phyloP scores from a whole-genome alignment of 37 sponge, comb jelly and placozoan species.

The Oscarella lobularis region DNA sequence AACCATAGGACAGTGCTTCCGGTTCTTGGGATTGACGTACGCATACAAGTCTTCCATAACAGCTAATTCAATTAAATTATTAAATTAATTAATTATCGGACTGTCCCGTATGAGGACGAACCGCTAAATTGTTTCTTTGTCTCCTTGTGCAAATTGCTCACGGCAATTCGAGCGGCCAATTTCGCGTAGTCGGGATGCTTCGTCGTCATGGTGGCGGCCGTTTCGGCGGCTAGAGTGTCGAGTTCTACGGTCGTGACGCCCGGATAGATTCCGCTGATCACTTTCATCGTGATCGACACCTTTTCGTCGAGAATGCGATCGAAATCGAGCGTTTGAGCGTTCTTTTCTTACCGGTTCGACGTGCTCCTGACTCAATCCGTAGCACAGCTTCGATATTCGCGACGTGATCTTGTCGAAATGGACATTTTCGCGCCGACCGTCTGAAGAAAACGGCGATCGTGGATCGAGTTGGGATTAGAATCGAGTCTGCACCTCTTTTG shows the following conservation, averaged over 20 bases:
- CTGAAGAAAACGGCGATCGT: conserved; percentile 18
- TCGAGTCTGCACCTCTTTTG: conserved; percentile 38
- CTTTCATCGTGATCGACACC: conserved; percentile 82
- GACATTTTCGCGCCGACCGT: conserved; percentile 81
- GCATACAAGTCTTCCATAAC: conserved; percentile 81
- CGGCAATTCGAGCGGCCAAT: conserved; percentile 90
- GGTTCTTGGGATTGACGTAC: conserved; percentile 63
- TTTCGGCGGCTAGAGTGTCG: conserved; percentile 99
- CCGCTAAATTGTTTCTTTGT: conserved; percentile 76
- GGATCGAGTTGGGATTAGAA: no score
- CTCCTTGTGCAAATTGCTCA: conserved; percentile 97
- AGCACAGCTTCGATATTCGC: conserved; percentile 89
- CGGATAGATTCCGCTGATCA: conserved; percentile 70
- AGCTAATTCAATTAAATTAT: conserved; percentile 24
- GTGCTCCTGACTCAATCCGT: conserved; percentile 75
- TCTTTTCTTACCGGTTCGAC: conserved; percentile 75
- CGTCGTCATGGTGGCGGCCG: conserved; percentile 94
- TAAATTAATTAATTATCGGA: background rate
- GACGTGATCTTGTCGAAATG: conserved; percentile 99
- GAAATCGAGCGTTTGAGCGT: background rate
- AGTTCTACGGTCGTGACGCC: conserved; percentile 96
- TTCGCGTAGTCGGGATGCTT: conserved; percentile 97
- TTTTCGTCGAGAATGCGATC: background rate
- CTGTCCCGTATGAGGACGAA: background rate
- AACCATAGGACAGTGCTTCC: conserved; percentile 70